Percentiles rank a stretch among this genome's conserved stretches.
Evolutionary conservation across 2,113 vertebrate genomes (phyloP).

Genomic region (Antennarius striatus): DNA sequence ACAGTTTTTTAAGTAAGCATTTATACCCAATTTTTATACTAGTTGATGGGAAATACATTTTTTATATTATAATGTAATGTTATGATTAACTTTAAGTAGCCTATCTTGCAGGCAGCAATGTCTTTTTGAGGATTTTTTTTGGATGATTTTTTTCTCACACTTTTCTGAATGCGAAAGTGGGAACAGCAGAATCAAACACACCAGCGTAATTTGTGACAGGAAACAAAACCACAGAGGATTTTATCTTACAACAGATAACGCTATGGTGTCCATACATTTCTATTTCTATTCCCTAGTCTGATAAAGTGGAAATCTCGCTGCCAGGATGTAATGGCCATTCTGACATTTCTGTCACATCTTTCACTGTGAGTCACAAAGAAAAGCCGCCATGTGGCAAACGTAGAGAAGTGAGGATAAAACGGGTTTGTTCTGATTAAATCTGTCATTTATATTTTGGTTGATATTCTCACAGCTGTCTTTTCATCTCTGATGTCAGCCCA

Average conservation of each 20-base stretch:
- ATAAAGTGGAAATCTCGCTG: not conserved
- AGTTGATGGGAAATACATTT: slow-evolving; percentile 2
- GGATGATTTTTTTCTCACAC: slow-evolving; percentile 11
- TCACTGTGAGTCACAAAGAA: slow-evolving; percentile 24
- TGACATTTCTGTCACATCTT: slow-evolving; percentile 19
- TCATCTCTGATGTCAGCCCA: slow-evolving; percentile 14
- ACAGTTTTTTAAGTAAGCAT: slow-evolving; percentile 14
- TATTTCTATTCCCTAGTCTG: not conserved
- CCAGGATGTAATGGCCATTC: slow-evolving; percentile 9
- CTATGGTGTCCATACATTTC: not conserved
- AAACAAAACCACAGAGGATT: not conserved
- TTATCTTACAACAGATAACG: not conserved
- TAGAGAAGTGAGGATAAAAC: not conserved
- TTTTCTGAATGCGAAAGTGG: too few relatives aligned
- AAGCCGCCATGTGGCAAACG: slow-evolving; percentile 19
- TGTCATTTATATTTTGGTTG: slow-evolving; percentile 22
- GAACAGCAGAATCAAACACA: too few relatives aligned
- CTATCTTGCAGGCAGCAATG: slow-evolving; percentile 14
- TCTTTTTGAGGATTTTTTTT: slow-evolving; percentile 9
- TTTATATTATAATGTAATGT: slow-evolving; percentile 27
- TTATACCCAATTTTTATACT: slow-evolving; percentile 23
- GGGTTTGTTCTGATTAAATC: slow-evolving; percentile 5
- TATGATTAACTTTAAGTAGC: slow-evolving; percentile 8
- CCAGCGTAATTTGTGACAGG: not conserved
- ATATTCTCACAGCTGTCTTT: slow-evolving; percentile 11